Evolutionary conservation across 2,113 vertebrate species (phyloP).

Genomic region (Tupaia tana): DNA sequence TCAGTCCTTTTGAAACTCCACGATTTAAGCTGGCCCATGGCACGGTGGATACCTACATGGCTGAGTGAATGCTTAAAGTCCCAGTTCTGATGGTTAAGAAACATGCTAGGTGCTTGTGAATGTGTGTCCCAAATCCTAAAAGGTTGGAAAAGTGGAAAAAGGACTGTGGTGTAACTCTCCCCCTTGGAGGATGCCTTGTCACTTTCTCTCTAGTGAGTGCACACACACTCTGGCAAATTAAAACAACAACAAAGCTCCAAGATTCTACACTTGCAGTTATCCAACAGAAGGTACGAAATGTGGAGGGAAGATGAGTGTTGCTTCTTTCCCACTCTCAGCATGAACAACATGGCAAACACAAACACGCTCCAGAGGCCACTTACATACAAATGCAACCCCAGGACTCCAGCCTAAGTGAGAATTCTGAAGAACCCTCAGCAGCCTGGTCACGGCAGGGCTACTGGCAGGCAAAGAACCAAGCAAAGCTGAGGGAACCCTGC

Average conservation of each 20-base stretch:
- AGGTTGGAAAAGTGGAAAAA: no score
- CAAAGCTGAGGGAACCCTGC: neutral
- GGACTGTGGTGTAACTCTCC: no score
- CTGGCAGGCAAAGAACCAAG: neutral
- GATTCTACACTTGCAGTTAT: neutral
- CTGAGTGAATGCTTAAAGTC: no score
- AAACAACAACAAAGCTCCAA: neutral
- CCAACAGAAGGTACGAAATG: neutral
- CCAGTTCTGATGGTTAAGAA: no score
- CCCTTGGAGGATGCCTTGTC: no score
- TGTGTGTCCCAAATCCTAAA: no score
- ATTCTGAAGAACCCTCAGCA: neutral
- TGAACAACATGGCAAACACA: neutral
- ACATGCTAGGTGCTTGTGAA: no score
- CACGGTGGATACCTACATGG: no score
- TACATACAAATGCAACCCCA: neutral
- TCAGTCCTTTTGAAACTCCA: slow-evolving; percentile 18
- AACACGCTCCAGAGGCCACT: neutral
- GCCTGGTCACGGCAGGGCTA: neutral
- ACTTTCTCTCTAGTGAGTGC: no score
- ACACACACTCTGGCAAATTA: no score
- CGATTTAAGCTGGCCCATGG: neutral
- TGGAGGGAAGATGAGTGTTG: neutral
- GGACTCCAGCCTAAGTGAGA: neutral
- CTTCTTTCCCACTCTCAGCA: slow-evolving; percentile 1